Evolutionary conservation across 2,888 invertebrate species (phyloP).

Genomic region (Catocala sponsa): DNA sequence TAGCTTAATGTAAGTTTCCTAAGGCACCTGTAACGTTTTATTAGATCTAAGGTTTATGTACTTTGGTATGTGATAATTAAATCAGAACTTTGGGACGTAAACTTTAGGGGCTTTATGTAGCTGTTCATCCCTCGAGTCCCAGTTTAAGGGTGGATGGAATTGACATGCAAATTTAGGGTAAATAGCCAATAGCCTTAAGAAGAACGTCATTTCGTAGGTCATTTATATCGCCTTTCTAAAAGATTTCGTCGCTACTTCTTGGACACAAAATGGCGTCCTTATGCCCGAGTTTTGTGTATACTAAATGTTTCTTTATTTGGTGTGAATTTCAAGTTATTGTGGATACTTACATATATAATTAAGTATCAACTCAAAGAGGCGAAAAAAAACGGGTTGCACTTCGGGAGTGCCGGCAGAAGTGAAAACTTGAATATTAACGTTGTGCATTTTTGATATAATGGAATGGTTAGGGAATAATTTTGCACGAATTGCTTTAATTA

Average conservation of each 20-base stretch:
- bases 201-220: not conserved
- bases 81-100: slow-evolving; percentile 24
- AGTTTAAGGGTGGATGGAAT: not conserved
- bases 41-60: slow-evolving; percentile 23
- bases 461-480: too few species aligned
- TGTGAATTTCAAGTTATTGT: not conserved
- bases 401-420: too few species aligned
- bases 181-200: not conserved
- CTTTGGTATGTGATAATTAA: slow-evolving; percentile 34
- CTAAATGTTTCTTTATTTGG: not conserved
- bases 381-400: too few species aligned
- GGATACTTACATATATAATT: not conserved
- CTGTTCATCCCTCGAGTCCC: not conserved
- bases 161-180: slow-evolving; percentile 3
- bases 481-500: too few species aligned
- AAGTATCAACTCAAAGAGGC: too few species aligned
- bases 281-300: not conserved
- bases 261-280: not conserved
- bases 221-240: not conserved
- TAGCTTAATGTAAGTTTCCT: slow-evolving; percentile 24
- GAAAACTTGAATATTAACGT: too few species aligned
- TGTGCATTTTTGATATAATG: too few species aligned
- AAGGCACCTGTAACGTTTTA: slow-evolving; percentile 19
- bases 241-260: not conserved
- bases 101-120: not conserved